Base-by-base conservation (phyloP, 23 tunicate species). In the Trididemnum nubilum region DNA sequence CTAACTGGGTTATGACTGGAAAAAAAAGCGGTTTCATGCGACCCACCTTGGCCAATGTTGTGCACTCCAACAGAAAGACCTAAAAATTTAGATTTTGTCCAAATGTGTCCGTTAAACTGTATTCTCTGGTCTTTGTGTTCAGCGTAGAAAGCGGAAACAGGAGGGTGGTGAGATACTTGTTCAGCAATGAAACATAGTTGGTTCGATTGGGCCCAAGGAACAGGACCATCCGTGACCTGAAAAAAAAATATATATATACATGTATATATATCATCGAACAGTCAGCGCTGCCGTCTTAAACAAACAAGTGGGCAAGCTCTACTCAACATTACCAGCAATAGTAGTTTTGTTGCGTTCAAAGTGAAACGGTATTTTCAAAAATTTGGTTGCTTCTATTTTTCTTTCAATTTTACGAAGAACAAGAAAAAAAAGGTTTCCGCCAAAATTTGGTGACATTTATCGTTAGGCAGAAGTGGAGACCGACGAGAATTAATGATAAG, bases 101-200 rank as follows among this genome's bases (percentile, higher is more conserved):
- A 89, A 29, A 95, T 95, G 38, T 94, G 98, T 1, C 96, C 98
- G 63, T 85, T 94, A 61, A 95, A 95, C 67, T 90, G 96, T 19
- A 90, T 82, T 40, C 77, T 78, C 27, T 80, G 76, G 66, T 83
- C 85, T 26, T 81, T 71, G 83, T 90, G 95, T 76, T 95, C 99
- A 22, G 99, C 89, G 86, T 95, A 95, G 60, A 95, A 95, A 3
- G 95, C 99, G 1, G 99, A 95, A 22, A 95, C 76, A 1, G 99
- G 99, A 15, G 99, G 99, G 54, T 95, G 99, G 35, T 95, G 99
- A 33, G 99, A 95, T 27, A 95, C 99, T 49, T 95, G 99, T 49
- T 95, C 99, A 2, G 99, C 95, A 9, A 86, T 35, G 72, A 90
- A 95, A 7, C 89, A 27, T 0, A 95, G 59, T 34, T 95, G 83